Evolutionary conservation across 2,888 invertebrate genomes (phyloP).

Genomic region (Brachyptera risi): DNA sequence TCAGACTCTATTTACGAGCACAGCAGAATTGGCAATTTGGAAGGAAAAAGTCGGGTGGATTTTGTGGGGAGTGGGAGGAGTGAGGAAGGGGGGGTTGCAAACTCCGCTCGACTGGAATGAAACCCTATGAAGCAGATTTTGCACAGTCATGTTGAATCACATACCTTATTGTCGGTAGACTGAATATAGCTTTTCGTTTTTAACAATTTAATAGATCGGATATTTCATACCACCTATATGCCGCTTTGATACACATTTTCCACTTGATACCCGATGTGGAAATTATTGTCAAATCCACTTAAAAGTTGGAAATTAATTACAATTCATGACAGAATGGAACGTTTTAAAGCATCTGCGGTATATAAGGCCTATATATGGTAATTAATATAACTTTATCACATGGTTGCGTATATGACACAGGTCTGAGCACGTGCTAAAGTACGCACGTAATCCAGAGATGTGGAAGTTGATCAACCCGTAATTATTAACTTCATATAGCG

Average conservation of each 20-base stretch:
- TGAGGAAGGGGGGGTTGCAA: background rate
- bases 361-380: too few species aligned
- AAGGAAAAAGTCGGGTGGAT: background rate
- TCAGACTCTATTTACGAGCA: too few species aligned
- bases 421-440: too few species aligned
- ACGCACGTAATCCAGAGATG: too few species aligned
- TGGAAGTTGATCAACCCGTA: too few species aligned
- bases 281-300: background rate
- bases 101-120: background rate
- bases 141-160: background rate
- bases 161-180: background rate
- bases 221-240: background rate
- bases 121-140: background rate
- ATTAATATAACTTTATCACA: too few species aligned
- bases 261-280: background rate
- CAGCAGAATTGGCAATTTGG: too few species aligned
- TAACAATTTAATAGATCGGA: background rate
- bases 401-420: too few species aligned
- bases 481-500: too few species aligned
- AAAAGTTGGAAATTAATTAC: conserved; percentile 6
- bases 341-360: too few species aligned
- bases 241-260: background rate
- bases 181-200: background rate
- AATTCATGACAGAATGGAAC: conserved; percentile 5
- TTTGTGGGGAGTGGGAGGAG: background rate